Base-by-base conservation (phyloP, 2,113 vertebrate genomes). In the Prinia subflava region DNA sequence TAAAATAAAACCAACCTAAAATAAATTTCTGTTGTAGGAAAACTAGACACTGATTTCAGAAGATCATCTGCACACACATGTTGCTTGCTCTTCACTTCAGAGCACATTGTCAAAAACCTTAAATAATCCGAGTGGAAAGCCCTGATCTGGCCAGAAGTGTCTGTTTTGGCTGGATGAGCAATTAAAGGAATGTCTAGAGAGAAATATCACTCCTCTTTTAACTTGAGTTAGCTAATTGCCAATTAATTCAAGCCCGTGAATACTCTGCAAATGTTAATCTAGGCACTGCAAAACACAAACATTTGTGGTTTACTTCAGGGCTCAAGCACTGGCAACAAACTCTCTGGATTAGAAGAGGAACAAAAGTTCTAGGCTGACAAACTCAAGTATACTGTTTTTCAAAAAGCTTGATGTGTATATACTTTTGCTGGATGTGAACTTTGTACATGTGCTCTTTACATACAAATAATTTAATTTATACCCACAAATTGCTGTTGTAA, bases 241-340 rank as follows among this genome's bases (percentile, higher is more conserved):
- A 95, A 95, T 96, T 97, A 95, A 89, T 95, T 95, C 94, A 92
- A 94, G 85, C 93, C 94, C 92, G 68, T 89, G 92, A 96, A 89
- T 81, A 76, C 57, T 89, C 83, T 13, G 16, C 69, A 90, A 96
- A 94, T 84, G 73, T 89, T 96, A 89, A 96, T 89, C 64, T 78
- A 87, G 90, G 62, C 90, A 89, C 52, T 65, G 30, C 56, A 93
- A 56, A 83, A 93, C 56, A 92, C 49, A 79, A 83, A 87, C 37
- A 37, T 88, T 92, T 71, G 79, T 57, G 44, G 86, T 87, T 96
- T 89, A 87, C 86, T 78, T 87, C 73, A 82, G 83, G 76, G 41
- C 60, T 89, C 56, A 71, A 78, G 37, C 39, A 56, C 67, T 39
- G 39, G 44, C 47, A 90, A 56, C 35, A 67, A 93, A 83, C 73